Percentiles rank a stretch among this genome's conserved stretches.
Evolutionary conservation across 2,888 invertebrate species (phyloP).

Genomic region (Phorcus lineatus): DNA sequence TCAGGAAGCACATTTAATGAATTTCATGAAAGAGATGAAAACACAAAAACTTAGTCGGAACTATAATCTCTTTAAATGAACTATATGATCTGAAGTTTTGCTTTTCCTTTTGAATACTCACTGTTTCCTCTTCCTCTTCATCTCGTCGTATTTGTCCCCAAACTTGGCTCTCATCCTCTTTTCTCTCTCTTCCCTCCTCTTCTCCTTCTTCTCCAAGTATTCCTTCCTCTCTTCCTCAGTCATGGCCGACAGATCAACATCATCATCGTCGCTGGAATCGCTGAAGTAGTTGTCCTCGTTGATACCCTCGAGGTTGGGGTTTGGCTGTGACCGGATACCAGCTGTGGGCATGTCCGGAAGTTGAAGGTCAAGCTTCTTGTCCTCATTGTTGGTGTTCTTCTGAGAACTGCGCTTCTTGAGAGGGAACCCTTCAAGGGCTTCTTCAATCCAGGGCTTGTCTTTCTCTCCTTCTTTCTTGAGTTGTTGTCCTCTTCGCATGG

Average conservation of each 20-base stretch:
- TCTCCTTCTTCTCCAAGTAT: conserved; percentile 76
- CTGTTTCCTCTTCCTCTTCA: conserved; percentile 70
- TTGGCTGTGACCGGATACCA: conserved; percentile 48
- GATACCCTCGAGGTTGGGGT: conserved; percentile 23
- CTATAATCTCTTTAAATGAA: too few relatives aligned
- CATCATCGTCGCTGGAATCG: conserved; percentile 38
- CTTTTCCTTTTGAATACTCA: conserved; percentile 38
- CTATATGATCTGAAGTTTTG: too few relatives aligned
- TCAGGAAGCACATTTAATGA: too few relatives aligned
- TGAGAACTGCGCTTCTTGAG: background rate
- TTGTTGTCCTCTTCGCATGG: background rate
- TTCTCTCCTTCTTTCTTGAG: background rate
- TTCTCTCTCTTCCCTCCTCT: conserved; percentile 86
- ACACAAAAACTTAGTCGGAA: too few relatives aligned
- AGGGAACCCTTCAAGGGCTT: background rate
- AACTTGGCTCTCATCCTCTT: conserved; percentile 69
- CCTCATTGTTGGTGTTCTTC: background rate
- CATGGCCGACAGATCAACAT: conserved; percentile 60
- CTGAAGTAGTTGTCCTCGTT: conserved; percentile 32
- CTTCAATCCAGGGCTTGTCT: background rate
- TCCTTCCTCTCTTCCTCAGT: conserved; percentile 68
- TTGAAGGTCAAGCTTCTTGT: conserved; percentile 10
- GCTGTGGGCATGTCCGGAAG: conserved; percentile 21
- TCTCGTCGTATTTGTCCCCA: conserved; percentile 73
- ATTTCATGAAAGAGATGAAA: too few relatives aligned